Conservation (phyloP, 2,888 invertebrate species). For the Acanthopleura granulata region DNA sequence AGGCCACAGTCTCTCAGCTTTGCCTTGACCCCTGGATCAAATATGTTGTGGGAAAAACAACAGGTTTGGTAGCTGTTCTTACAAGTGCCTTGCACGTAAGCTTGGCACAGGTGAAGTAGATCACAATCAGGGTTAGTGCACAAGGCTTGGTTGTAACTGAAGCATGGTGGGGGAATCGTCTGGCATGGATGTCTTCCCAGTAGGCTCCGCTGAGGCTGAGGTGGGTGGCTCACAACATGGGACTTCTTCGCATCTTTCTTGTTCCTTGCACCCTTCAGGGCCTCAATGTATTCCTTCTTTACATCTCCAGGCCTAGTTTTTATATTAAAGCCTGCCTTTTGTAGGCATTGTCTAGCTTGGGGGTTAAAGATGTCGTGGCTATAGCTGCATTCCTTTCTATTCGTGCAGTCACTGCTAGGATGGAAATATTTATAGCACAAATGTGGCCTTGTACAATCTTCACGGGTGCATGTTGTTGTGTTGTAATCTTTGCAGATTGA, state of each 20-base stretch:
- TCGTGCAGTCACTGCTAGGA: background rate
- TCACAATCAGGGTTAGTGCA: background rate
- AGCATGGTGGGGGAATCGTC: background rate
- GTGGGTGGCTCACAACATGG: background rate
- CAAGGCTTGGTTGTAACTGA: background rate
- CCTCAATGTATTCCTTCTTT: background rate
- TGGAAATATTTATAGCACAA: slow-evolving; percentile 9
- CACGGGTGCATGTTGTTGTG: background rate
- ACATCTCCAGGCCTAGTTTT: background rate
- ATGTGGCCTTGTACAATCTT: background rate
- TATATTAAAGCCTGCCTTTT: slow-evolving; percentile 8
- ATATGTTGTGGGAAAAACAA: background rate
- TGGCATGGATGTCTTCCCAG: background rate
- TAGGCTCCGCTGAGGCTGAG: background rate
- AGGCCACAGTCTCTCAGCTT: background rate
- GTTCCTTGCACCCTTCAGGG: background rate
- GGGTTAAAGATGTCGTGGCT: background rate
- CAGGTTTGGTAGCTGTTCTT: background rate
- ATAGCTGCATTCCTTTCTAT: background rate
- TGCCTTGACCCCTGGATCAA: background rate
- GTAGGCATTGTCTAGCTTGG: background rate
- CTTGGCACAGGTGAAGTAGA: background rate
- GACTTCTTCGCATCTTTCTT: background rate
- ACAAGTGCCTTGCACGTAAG: background rate
- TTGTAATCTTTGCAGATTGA: slow-evolving; percentile 11